phyloP scores from a whole-genome alignment of 2,113 vertebrate genomes.

The Gadus macrocephalus region DNA sequence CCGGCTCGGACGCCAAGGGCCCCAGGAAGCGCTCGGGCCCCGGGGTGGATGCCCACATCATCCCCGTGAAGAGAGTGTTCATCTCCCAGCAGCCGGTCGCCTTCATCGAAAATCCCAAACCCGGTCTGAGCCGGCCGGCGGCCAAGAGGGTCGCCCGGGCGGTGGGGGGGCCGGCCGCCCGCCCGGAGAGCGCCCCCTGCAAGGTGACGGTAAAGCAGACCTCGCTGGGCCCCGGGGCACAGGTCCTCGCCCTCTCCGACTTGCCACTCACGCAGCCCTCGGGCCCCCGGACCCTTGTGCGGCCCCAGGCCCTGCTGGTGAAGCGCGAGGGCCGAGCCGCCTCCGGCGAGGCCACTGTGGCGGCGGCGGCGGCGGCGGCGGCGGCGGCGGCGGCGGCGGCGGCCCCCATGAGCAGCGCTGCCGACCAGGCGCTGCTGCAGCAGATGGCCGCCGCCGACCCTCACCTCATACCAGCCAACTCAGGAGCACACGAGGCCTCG shows the following conservation, averaged over 20 bases:
- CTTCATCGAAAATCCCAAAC: constrained; percentile 70
- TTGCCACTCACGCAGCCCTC: constrained; percentile 67
- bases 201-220: constrained; percentile 72
- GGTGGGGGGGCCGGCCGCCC: constrained; percentile 64
- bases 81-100: constrained; percentile 78
- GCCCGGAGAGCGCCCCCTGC: constrained; percentile 76
- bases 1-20: constrained; percentile 78
- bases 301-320: constrained; percentile 71
- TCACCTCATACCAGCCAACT: constrained; percentile 74
- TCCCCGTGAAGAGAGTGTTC: constrained; percentile 90
- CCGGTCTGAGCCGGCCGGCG: constrained; percentile 46
- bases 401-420: constrained; percentile 63
- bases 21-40: constrained; percentile 78
- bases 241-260: constrained; percentile 73
- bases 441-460: constrained; percentile 82
- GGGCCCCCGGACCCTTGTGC: constrained; percentile 74
- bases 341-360: constrained; percentile 67
- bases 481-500: constrained; percentile 74
- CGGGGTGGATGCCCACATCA: constrained; percentile 81
- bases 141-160: constrained; percentile 77
- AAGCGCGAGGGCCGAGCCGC: constrained; percentile 76
- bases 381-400: constrained; percentile 36
- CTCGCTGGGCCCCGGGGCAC: constrained; percentile 63
- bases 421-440: constrained; percentile 78
- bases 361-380: constrained; percentile 66